phyloP scores from a whole-genome alignment of 2,113 vertebrate genomes.

The Gopherus evgoodei region DNA sequence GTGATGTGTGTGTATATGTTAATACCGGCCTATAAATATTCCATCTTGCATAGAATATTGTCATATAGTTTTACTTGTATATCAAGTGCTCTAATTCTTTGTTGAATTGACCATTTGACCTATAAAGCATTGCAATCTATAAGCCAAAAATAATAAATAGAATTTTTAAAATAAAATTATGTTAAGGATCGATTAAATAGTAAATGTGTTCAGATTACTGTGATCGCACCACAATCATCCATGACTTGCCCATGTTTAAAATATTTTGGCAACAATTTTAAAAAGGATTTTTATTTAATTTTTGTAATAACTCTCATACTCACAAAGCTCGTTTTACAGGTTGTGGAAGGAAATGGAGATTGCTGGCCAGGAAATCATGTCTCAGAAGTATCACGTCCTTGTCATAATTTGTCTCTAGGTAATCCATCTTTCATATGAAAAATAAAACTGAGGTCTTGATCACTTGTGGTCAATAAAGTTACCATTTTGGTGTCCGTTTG shows the following conservation, averaged over 20 bases:
- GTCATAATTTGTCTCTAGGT: slow-evolving; percentile 52
- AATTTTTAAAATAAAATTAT: neutral
- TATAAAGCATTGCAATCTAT: neutral
- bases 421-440: slow-evolving; percentile 46
- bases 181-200: neutral
- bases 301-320: neutral
- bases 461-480: slow-evolving; percentile 56
- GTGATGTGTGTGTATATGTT: neutral
- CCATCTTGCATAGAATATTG: neutral
- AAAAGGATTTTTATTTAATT: neutral
- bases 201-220: neutral
- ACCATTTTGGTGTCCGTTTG: slow-evolving; percentile 40
- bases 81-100: neutral
- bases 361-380: slow-evolving; percentile 50
- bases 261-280: neutral
- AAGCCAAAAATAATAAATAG: neutral
- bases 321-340: neutral
- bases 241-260: neutral
- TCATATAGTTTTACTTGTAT: slow-evolving; percentile 8
- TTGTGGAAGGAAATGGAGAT: slow-evolving; percentile 55
- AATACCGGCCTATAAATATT: fast-evolving
- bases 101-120: neutral
- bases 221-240: neutral
- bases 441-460: slow-evolving; percentile 39
- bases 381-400: slow-evolving; percentile 58